These are phyloP conservation scores for Cephonodes hylas DNA, from an alignment of 2,888 invertebrate genomes.

Conservation along the genomic window DNA sequence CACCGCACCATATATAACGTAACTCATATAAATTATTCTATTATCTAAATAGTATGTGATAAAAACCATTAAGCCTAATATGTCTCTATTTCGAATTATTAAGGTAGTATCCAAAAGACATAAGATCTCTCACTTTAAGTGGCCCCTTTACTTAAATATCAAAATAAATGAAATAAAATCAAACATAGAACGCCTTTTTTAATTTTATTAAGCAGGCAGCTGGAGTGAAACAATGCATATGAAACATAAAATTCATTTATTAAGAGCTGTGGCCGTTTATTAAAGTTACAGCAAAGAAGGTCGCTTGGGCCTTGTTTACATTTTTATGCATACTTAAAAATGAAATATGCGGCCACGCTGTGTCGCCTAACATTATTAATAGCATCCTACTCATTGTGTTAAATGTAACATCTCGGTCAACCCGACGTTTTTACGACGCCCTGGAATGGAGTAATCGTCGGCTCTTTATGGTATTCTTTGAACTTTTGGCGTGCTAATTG, in stretches of 20 bases:
- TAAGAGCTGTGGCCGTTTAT: slow-evolving; percentile 33
- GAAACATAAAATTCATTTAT: neutral
- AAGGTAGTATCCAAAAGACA: no score
- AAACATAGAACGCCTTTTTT: no score
- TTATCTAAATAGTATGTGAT: no score
- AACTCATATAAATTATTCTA: no score
- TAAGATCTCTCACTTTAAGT: no score
- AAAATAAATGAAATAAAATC: no score
- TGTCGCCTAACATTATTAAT: slow-evolving; percentile 47
- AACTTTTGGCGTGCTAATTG: slow-evolving; percentile 4
- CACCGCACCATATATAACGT: no score
- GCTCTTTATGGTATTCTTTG: neutral
- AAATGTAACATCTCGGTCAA: slow-evolving; percentile 33
- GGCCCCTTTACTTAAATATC: no score
- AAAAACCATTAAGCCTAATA: no score
- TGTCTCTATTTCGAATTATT: no score
- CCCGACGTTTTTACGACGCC: slow-evolving; percentile 17
- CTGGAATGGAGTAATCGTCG: neutral
- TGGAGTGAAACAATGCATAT: neutral
- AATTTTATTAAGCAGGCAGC: neutral
- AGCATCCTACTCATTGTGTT: slow-evolving; percentile 41
- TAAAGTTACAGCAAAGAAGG: slow-evolving; percentile 57
- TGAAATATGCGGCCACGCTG: slow-evolving; percentile 56
- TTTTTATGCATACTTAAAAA: slow-evolving; percentile 61
- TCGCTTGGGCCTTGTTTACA: slow-evolving; percentile 56